Conservation (phyloP, 2,797 vertebrate species). For the Smutsia gigantea region DNA sequence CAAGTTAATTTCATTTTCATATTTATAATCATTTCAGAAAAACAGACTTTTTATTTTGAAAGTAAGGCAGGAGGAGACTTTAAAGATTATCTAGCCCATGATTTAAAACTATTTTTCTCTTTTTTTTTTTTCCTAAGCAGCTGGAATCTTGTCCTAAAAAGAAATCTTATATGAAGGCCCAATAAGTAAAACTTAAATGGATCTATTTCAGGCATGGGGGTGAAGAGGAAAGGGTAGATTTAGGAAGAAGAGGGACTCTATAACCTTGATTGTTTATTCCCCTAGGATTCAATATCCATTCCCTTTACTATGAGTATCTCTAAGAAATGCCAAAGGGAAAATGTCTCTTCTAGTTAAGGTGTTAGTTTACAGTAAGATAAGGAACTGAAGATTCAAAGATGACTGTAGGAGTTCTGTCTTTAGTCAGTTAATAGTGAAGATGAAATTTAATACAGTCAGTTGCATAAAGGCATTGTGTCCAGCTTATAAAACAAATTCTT, state of each 20-base stretch:
- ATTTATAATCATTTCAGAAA: conserved; percentile 38
- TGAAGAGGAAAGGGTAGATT: neutral
- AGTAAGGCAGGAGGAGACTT: neutral
- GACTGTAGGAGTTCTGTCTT: neutral
- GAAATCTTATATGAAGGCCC: neutral
- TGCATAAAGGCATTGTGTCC: neutral
- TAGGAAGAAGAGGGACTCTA: neutral
- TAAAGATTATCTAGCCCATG: neutral
- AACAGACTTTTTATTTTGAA: neutral
- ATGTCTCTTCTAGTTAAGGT: neutral
- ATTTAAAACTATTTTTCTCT: neutral
- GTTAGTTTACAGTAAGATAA: neutral
- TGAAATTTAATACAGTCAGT: neutral
- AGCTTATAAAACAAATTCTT: neutral
- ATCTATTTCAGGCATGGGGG: neutral
- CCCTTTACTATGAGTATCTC: neutral
- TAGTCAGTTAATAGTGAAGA: neutral
- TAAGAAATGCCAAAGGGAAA: neutral
- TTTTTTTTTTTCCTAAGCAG: neutral
- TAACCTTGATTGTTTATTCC: neutral
- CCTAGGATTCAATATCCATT: neutral
- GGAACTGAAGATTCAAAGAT: neutral
- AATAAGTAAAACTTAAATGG: neutral
- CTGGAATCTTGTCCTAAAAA: neutral
- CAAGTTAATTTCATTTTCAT: conserved; percentile 10